These are phyloP conservation scores for Rhynchomys soricoides DNA, from an alignment of 2,113 vertebrate genomes.

Conservation along the genomic window DNA sequence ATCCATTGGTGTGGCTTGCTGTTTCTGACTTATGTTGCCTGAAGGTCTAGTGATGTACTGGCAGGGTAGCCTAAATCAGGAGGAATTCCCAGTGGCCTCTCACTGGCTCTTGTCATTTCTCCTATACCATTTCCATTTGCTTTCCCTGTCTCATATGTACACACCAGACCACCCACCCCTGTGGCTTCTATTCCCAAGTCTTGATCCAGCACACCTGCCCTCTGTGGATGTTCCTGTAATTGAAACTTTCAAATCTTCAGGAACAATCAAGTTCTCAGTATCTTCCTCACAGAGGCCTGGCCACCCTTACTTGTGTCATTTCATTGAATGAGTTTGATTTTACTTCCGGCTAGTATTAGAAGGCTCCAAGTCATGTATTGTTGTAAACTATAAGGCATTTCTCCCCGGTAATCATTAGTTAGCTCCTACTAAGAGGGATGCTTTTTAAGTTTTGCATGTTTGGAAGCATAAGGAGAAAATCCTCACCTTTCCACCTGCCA, in stretches of 20 bases:
- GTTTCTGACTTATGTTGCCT: neutral
- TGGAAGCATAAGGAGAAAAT: neutral
- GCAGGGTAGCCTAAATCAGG: too few relatives aligned
- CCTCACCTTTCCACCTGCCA: neutral
- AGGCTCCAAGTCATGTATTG: neutral
- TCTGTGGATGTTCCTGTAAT: accelerated
- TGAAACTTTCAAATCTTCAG: neutral
- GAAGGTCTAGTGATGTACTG: neutral
- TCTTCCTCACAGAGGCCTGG: neutral
- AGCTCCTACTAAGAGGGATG: neutral
- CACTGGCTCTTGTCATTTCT: neutral
- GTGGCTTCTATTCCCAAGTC: neutral
- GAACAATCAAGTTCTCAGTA: neutral
- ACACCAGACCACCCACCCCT: too few relatives aligned
- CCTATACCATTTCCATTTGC: neutral
- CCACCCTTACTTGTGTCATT: neutral
- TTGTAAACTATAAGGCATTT: neutral
- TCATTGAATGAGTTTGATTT: neutral
- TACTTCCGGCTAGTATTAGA: neutral
- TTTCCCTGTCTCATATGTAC: neutral
- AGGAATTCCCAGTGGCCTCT: neutral
- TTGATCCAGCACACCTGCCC: neutral
- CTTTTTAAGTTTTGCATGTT: neutral
- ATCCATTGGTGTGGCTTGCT: neutral
- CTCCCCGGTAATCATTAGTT: neutral